Conservation (phyloP, 2,888 invertebrate species). For the Noctua comes region DNA sequence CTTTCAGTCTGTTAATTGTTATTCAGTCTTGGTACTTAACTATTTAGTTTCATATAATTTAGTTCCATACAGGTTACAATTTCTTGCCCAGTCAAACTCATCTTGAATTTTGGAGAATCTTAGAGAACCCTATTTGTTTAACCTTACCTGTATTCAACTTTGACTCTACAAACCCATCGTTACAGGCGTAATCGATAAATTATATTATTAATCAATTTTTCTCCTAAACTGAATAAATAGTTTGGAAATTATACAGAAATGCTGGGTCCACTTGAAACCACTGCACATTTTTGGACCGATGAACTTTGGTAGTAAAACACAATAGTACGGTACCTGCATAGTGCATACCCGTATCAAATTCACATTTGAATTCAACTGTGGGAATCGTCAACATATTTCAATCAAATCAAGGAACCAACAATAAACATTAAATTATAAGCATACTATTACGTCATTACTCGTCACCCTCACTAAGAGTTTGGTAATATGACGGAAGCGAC, state of each 20-base stretch:
- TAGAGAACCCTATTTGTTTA: neutral
- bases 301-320: slow-evolving; percentile 14
- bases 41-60: neutral
- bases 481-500: slow-evolving; percentile 82
- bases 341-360: slow-evolving; percentile 36
- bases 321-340: slow-evolving; percentile 41
- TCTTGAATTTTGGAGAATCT: neutral
- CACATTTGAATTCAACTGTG: slow-evolving; percentile 20
- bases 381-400: slow-evolving; percentile 37
- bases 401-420: slow-evolving; percentile 42
- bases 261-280: neutral
- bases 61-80: neutral
- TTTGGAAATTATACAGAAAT: neutral
- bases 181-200: neutral
- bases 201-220: neutral
- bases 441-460: slow-evolving; percentile 69
- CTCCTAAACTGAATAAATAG: neutral
- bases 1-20: neutral
- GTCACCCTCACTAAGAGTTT: slow-evolving; percentile 75
- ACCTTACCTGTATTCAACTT: neutral
- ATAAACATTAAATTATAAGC: slow-evolving; percentile 49
- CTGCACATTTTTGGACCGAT: slow-evolving; percentile 19
- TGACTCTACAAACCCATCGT: neutral
- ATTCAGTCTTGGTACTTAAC: neutral
- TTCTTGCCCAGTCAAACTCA: no score